These are phyloP conservation scores for Agriopis marginaria DNA, from an alignment of 2,888 invertebrate species.

Conservation along the genomic window DNA sequence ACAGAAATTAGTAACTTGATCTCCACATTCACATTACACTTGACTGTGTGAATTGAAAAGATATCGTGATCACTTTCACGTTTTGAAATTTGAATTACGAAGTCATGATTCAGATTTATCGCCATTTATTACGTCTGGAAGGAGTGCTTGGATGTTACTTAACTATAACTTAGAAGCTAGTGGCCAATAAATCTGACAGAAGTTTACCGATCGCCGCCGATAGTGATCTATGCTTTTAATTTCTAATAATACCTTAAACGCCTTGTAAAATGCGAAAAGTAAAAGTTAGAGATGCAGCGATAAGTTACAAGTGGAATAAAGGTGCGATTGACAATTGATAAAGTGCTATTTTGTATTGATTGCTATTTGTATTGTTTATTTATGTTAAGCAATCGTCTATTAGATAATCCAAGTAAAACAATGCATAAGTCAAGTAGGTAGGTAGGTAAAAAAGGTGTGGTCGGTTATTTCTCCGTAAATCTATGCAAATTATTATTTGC, in stretches of 20 bases:
- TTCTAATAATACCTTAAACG: constrained; percentile 42
- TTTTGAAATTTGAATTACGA: constrained; percentile 50
- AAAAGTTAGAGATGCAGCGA: constrained; percentile 38
- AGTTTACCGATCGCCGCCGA: constrained; percentile 47
- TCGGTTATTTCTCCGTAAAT: constrained; percentile 4
- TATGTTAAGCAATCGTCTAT: constrained; percentile 28
- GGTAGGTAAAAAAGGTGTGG: not conserved
- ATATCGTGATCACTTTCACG: constrained; percentile 58
- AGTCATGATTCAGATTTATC: constrained; percentile 43
- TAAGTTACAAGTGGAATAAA: constrained; percentile 34
- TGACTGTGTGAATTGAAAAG: constrained; percentile 47
- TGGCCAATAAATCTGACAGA: constrained; percentile 43
- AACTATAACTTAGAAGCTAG: constrained; percentile 33
- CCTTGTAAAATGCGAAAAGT: constrained; percentile 30
- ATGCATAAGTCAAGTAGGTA: not conserved
- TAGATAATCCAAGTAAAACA: not conserved
- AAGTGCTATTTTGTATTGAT: constrained; percentile 25
- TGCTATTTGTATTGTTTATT: constrained; percentile 18
- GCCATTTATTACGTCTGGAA: constrained; percentile 38
- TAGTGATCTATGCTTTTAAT: constrained; percentile 50
- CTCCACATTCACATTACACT: constrained; percentile 41
- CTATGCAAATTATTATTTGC: constrained; percentile 6
- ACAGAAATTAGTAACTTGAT: constrained; percentile 45
- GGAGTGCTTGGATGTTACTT: constrained; percentile 21
- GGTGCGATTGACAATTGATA: constrained; percentile 29